These are phyloP conservation scores for Tanaodytes sp. DNA, from an alignment of 2,888 invertebrate species.

Conservation along the genomic window DNA sequence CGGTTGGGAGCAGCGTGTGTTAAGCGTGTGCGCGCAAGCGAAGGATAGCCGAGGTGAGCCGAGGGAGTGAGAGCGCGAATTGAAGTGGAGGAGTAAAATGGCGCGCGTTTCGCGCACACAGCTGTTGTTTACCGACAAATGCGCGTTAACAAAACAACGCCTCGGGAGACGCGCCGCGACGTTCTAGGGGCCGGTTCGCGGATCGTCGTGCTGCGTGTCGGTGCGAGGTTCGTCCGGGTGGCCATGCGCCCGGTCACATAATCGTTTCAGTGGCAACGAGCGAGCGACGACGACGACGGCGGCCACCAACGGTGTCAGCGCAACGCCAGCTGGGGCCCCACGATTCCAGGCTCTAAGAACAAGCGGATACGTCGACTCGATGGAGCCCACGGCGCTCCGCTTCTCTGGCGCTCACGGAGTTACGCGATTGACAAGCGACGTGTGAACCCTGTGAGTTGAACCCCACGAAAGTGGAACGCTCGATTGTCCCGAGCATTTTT, in stretches of 20 bases:
- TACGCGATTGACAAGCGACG: constrained; percentile 30
- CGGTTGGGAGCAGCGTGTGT: no score
- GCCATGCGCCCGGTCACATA: constrained; percentile 32
- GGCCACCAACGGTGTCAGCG: neutral
- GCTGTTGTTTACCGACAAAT: constrained; percentile 71
- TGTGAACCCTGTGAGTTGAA: constrained; percentile 26
- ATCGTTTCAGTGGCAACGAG: constrained; percentile 25
- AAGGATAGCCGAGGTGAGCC: no score
- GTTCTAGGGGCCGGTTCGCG: constrained; percentile 32
- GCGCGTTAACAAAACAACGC: constrained; percentile 56
- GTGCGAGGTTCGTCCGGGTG: constrained; percentile 19
- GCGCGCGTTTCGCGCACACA: constrained; percentile 58
- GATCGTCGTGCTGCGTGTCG: constrained; percentile 17
- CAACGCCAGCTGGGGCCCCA: constrained; percentile 1
- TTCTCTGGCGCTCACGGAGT: constrained; percentile 28
- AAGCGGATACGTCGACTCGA: constrained; percentile 10
- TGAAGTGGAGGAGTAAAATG: constrained; percentile 45
- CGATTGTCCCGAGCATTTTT: constrained; percentile 25
- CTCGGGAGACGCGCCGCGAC: constrained; percentile 30
- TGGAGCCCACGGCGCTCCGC: constrained; percentile 25
- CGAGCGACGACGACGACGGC: constrained; percentile 4
- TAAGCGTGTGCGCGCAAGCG: no score
- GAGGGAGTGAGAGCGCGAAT: no score
- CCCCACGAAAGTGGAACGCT: constrained; percentile 17
- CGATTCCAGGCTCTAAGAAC: neutral